Conservation (phyloP, 2,797 vertebrate species). For the Myotis planiceps region DNA sequence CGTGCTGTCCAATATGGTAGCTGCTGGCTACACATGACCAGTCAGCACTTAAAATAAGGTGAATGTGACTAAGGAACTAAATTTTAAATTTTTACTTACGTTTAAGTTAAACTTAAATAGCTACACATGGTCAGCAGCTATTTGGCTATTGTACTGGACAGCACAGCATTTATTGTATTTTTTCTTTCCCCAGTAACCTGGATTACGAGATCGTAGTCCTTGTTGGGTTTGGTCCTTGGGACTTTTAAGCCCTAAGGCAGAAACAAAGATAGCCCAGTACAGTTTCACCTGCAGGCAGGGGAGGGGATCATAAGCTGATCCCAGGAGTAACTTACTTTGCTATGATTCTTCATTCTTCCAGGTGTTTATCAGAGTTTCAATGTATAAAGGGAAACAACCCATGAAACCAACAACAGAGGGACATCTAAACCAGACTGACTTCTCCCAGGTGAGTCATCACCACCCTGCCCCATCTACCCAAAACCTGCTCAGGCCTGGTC, state of each 20-base stretch:
- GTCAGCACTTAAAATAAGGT: neutral
- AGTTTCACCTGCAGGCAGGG: neutral
- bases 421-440: neutral
- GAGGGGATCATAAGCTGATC: neutral
- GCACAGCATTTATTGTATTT: neutral
- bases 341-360: neutral
- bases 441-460: neutral
- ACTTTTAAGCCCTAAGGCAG: constrained; percentile 21
- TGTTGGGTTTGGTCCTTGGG: neutral
- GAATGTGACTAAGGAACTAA: neutral
- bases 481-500: constrained; percentile 1
- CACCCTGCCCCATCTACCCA: neutral
- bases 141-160: neutral
- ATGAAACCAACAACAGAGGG: neutral
- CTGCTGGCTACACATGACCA: neutral
- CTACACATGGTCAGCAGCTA: neutral
- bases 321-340: neutral
- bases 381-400: neutral
- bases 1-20: neutral
- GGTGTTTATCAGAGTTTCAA: neutral
- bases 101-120: constrained; percentile 34
- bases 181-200: neutral
- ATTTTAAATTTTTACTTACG: neutral
- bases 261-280: neutral
- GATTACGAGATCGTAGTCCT: neutral